Evolutionary conservation across 2,797 vertebrate species (phyloP).

Genomic region (Chanos chanos): DNA sequence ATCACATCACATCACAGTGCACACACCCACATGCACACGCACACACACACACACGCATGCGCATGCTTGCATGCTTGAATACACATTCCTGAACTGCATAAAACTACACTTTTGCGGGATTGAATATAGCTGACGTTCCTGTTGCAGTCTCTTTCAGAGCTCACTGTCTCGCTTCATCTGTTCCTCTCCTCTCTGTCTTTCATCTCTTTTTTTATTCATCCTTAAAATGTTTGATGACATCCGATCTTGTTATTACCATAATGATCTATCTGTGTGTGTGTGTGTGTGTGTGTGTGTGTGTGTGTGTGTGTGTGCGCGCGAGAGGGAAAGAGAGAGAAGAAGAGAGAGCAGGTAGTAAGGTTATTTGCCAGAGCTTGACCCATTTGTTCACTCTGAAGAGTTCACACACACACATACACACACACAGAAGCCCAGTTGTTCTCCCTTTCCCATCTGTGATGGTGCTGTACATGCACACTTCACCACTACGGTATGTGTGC

Average conservation of each 20-base stretch:
- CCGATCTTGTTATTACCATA: no score
- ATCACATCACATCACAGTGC: not conserved
- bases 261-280: no score
- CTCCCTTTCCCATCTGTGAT: not conserved
- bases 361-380: no score
- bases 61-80: not conserved
- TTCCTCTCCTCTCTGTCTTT: not conserved
- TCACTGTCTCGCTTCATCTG: not conserved
- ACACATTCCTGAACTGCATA: not conserved
- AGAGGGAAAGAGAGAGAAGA: no score
- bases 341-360: no score
- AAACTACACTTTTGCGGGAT: not conserved
- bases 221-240: no score
- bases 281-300: no score
- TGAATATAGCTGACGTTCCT: constrained; percentile 6
- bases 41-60: not conserved
- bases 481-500: no score
- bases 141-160: not conserved
- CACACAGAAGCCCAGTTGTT: no score
- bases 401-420: not conserved
- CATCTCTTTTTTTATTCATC: not conserved
- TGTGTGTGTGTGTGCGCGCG: no score
- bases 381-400: not conserved
- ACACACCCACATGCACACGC: not conserved
- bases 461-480: no score